These are phyloP conservation scores for Drosophila fuyamai DNA, from an alignment of 1,140 invertebrate species.

Conservation along the genomic window DNA sequence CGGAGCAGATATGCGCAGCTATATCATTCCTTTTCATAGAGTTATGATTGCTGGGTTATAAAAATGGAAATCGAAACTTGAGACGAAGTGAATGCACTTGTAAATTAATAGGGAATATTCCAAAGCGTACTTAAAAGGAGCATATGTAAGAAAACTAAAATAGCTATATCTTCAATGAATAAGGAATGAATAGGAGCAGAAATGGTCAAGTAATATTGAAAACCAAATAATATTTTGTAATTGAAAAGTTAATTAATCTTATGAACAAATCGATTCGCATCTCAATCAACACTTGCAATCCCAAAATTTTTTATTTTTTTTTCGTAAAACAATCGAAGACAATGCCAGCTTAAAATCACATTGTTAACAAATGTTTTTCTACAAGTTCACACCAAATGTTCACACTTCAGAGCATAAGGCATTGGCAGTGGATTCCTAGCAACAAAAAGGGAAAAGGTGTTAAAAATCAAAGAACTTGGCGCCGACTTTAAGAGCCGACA, in stretches of 20 bases:
- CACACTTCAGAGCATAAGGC: slow-evolving; percentile 50
- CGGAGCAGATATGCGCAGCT: slow-evolving; percentile 42
- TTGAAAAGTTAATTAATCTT: not conserved
- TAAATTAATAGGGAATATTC: slow-evolving; percentile 1
- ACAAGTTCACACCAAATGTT: slow-evolving; percentile 76
- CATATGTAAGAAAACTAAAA: not conserved
- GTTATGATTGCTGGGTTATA: slow-evolving; percentile 42
- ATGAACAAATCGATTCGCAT: not conserved
- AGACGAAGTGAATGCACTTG: slow-evolving; percentile 33
- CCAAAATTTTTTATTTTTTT: no score
- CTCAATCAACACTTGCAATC: slow-evolving; percentile 10
- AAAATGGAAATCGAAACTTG: slow-evolving; percentile 27
- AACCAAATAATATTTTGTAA: not conserved
- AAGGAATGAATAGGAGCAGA: no score
- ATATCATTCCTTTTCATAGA: slow-evolving; percentile 21
- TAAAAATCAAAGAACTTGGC: slow-evolving; percentile 72
- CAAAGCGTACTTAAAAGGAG: not conserved
- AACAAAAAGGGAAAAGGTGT: slow-evolving; percentile 45
- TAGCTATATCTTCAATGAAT: no score
- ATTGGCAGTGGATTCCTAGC: slow-evolving; percentile 1
- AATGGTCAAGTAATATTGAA: not conserved
- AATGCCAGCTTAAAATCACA: slow-evolving; percentile 14
- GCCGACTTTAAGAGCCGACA: slow-evolving; percentile 38
- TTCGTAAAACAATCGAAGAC: not conserved
- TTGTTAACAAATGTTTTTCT: slow-evolving; percentile 44